Conservation (phyloP, 1,140 invertebrate genomes). For the Lasioglossum baleicum region DNA sequence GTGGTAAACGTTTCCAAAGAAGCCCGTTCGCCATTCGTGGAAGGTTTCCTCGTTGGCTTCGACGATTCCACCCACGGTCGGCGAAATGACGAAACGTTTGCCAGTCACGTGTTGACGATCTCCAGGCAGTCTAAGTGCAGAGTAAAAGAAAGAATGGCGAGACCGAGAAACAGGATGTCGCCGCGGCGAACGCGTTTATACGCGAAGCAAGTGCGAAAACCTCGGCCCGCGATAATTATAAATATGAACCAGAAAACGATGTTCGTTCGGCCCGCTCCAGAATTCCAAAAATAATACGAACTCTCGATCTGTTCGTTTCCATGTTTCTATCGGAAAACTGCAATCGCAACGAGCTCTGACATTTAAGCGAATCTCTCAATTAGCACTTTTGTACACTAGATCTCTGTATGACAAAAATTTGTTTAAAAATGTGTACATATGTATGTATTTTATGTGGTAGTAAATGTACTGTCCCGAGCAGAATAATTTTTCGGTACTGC, state of each 20-base stretch:
- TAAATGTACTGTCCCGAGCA: too few relatives aligned
- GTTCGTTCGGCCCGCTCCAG: slow-evolving; percentile 31
- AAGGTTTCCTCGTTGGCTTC: background rate
- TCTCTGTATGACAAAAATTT: too few relatives aligned
- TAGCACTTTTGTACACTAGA: background rate
- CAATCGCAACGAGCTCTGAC: background rate
- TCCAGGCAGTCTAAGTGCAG: slow-evolving; percentile 4
- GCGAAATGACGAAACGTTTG: slow-evolving; percentile 52
- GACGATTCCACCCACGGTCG: background rate
- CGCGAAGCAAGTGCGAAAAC: slow-evolving; percentile 26
- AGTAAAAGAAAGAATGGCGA: slow-evolving; percentile 43
- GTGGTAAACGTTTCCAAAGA: too few relatives aligned
- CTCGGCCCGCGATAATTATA: slow-evolving; percentile 54
- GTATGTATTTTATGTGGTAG: too few relatives aligned
- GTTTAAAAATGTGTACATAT: too few relatives aligned
- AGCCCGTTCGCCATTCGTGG: background rate
- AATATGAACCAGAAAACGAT: slow-evolving; percentile 58
- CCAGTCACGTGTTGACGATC: slow-evolving; percentile 60
- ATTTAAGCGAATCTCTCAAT: background rate
- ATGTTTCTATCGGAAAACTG: background rate
- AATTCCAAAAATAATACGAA: slow-evolving; percentile 51
- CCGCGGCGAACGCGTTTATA: slow-evolving; percentile 26
- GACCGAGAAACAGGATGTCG: slow-evolving; percentile 70
- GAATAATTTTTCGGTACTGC: too few relatives aligned
- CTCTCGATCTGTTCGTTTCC: slow-evolving; percentile 12